Evolutionary conservation across 1,140 invertebrate genomes (phyloP), one percentile per base, ranked within the genome.

Genomic region (Pararge aegeria): DNA sequence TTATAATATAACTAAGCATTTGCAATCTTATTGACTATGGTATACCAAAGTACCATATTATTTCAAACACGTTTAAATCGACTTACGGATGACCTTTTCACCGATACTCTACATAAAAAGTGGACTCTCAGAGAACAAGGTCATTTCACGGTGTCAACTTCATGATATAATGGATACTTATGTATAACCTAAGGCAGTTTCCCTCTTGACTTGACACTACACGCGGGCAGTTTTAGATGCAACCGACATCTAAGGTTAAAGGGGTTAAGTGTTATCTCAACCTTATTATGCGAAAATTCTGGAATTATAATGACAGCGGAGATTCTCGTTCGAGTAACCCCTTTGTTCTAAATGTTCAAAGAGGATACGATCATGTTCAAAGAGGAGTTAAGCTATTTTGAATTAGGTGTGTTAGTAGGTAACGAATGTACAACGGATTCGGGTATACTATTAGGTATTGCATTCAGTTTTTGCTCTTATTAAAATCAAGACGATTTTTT

Each of bases 161-260:
- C 24, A 40, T 21, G 21, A 50, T 13, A 19, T 58, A 51, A 59
- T 53, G 19, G 38, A 55, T 55, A 50, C 37, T 55, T 40, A 61
- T 30, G 34, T 54, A 49, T 49, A 55, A 54, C 44, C 58, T 54
- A 42, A 55, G 42, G 52, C 46, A 18, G 13, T 61, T 21, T 49
- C 34, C 6, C 44, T 37, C 42, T 55, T 52, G 42, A 61, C 52
- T 61, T 50, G 48, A 30, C 53, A 55, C 18, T 40, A 59, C 34
- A 52, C 56, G 21, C 12, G 18, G 20, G 58, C 59, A 55, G 21
- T 50, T 61, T 61, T 50, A 42, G 24, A 61, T 55, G 59, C 52
- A 61, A 21, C 59, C 48, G 46, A 61, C 59, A 44, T 52, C 24
- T 38, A 50, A 61, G 59, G 30, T 61, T 49, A 40, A 37, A 49